Evolutionary conservation across 2,797 vertebrate genomes (phyloP), one percentile per base, ranked within the genome.

Genomic region (Leptoclinus maculatus): DNA sequence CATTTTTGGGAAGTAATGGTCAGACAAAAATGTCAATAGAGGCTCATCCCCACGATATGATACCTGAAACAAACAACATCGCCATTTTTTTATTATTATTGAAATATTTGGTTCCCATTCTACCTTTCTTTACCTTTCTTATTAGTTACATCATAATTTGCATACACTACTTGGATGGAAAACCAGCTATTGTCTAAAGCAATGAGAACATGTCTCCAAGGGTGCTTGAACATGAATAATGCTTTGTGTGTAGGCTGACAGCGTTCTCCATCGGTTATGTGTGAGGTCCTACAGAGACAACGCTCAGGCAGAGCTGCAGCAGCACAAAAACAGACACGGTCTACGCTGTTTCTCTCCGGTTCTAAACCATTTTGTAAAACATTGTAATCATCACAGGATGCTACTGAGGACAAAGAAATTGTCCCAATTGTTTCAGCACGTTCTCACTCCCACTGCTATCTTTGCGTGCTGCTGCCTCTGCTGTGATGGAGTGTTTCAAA

Each of bases 191-290:
- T 83, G 84, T 84, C 67, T 83, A 1, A 11, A 53, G 38, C 76
- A 69, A 27, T 9, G 65, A 73, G 69, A 77, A 54, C 29, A 36
- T 2, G 71, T 81, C 84, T 78, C 79, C 2, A 4, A 62, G 67
- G 85, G 36, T 32, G 69, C 57, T 23, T 3, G 21, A 19, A 45
- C 71, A 83, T 90, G 78, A 90, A 91, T 85, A 87, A 86, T 87
- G 69, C 49, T 81, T 78, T 3, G 75, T 83, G 83, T 91, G 86
- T 81, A 54, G 57, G 76, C 85, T 68, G 62, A 72, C 63, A 34
- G 2, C 1, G 9, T 58, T 67, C 74, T 84, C 83, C 75, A 17
- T 39, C 7, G 83, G 65, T 77, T 39, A 16, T 41, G 58, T 2
- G 41, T 19, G 36, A 85, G 60, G 73, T 74, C 58, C 67, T 67